Conservation (phyloP, 2,888 invertebrate genomes). For the Archips xylosteana region DNA sequence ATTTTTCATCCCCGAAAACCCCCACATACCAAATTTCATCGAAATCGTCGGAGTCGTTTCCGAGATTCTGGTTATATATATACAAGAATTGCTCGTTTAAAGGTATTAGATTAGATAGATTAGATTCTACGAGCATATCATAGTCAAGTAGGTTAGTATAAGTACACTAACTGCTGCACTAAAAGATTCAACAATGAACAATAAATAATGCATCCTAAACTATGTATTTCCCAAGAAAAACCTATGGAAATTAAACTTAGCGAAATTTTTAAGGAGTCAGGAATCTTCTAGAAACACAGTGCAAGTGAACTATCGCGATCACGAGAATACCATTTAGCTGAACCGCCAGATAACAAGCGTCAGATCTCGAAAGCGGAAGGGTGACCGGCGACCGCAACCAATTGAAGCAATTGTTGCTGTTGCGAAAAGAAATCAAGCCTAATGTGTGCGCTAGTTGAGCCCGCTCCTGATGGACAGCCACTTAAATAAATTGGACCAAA, state of each 20-base stretch:
- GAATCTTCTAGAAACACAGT: not conserved
- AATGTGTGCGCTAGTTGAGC: slow-evolving; percentile 52
- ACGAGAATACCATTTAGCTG: slow-evolving; percentile 43
- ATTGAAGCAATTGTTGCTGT: slow-evolving; percentile 67
- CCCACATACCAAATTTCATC: no score
- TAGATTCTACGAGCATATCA: no score
- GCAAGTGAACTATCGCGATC: not conserved
- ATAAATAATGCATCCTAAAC: no score
- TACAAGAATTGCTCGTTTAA: no score
- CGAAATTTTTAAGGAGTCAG: not conserved
- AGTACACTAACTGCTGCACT: no score
- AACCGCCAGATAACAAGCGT: slow-evolving; percentile 44
- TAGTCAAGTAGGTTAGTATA: no score
- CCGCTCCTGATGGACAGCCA: slow-evolving; percentile 53
- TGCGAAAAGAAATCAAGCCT: slow-evolving; percentile 60
- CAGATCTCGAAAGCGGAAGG: slow-evolving; percentile 60
- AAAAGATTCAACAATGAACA: no score
- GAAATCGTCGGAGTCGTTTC: no score
- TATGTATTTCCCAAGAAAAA: no score
- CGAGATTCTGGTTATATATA: no score
- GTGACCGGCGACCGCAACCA: slow-evolving; percentile 59
- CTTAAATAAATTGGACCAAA: slow-evolving; percentile 48
- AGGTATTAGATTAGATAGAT: no score
- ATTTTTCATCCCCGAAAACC: no score
- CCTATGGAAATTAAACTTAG: not conserved